These are phyloP conservation scores for Mamestra brassicae DNA, from an alignment of 2,888 invertebrate species.

Conservation along the genomic window DNA sequence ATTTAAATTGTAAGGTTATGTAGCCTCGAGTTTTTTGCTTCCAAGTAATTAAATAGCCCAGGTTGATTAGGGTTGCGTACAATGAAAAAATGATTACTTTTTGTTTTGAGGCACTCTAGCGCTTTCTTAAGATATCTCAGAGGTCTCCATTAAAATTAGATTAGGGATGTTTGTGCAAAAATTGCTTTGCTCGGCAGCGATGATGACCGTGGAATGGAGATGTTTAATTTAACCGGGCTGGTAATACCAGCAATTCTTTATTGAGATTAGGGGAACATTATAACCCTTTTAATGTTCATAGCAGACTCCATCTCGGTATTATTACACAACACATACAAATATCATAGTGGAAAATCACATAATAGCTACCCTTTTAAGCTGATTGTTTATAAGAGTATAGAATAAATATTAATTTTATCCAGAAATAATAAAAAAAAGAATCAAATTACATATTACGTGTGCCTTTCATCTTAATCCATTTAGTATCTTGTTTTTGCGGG, in stretches of 20 bases:
- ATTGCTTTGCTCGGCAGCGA: slow-evolving; percentile 14
- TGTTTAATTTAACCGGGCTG: background rate
- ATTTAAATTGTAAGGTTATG: slow-evolving; percentile 63
- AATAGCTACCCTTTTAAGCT: background rate
- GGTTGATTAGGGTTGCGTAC: slow-evolving; percentile 67
- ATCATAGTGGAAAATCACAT: background rate
- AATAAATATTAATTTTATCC: too few relatives aligned
- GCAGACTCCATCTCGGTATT: background rate
- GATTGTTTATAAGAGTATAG: background rate
- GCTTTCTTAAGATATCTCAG: slow-evolving; percentile 53
- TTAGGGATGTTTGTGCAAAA: slow-evolving; percentile 43
- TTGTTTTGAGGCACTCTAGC: slow-evolving; percentile 42
- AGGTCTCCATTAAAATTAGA: slow-evolving; percentile 61
- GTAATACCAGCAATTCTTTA: background rate
- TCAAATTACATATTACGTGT: background rate
- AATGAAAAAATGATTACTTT: slow-evolving; percentile 58
- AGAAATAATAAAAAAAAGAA: too few relatives aligned
- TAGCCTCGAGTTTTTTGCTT: slow-evolving; percentile 55
- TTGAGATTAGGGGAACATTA: background rate
- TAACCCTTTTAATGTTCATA: background rate
- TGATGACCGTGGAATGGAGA: background rate
- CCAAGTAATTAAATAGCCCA: slow-evolving; percentile 63
- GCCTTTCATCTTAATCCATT: too few relatives aligned
- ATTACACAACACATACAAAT: background rate
- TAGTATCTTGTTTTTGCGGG: too few relatives aligned